A percentile compares a stretch with the other conserved stretches of the same genome.
phyloP scores from a whole-genome alignment of 2,113 vertebrate genomes.

The Tichodroma muraria region DNA sequence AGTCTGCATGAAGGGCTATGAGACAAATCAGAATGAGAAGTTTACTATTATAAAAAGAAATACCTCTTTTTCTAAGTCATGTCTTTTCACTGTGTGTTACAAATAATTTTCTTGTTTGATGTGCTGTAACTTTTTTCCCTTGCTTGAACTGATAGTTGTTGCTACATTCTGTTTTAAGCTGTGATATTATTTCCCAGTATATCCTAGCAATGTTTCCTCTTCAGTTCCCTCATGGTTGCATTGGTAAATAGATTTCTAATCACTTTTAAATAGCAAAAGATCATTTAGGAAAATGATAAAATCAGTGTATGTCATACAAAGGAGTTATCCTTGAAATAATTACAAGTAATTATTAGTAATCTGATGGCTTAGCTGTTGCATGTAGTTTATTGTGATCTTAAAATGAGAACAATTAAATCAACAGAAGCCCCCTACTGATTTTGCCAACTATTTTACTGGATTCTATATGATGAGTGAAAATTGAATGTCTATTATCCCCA shows the following conservation, averaged over 20 bases:
- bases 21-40: neutral
- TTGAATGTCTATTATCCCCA: neutral
- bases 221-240: neutral
- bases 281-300: neutral
- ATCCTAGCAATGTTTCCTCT: neutral
- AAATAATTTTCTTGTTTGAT: neutral
- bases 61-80: neutral
- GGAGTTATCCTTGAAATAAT: neutral
- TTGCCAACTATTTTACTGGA: neutral
- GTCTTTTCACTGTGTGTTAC: neutral
- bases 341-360: neutral
- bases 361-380: neutral
- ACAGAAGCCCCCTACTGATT: neutral
- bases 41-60: neutral
- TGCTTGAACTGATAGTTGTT: neutral
- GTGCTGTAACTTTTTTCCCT: neutral
- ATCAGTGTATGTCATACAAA: neutral
- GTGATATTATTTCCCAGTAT: neutral
- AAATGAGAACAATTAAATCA: neutral
- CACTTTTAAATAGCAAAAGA: neutral
- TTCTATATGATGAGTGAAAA: neutral
- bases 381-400: neutral
- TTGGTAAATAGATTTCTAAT: neutral
- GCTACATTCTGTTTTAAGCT: neutral
- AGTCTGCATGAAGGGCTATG: neutral